Percentiles rank a stretch among this genome's conserved stretches.
phyloP scores from a whole-genome alignment of 2,113 vertebrate species.

The Eubucco bourcierii region DNA sequence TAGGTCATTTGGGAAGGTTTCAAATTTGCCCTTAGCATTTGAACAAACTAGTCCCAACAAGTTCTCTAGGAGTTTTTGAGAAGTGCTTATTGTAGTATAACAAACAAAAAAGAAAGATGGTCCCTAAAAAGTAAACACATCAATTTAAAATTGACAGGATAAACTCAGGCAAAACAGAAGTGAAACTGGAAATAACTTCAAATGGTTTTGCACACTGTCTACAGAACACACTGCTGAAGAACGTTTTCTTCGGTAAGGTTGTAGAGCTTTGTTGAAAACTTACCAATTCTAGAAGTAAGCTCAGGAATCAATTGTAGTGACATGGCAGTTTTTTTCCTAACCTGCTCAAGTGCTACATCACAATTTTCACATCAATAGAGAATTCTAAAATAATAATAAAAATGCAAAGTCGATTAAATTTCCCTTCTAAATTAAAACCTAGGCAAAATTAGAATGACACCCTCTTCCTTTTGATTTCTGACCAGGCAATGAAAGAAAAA shows the following conservation, averaged over 20 bases:
- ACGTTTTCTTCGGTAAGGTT: background rate
- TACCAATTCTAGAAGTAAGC: background rate
- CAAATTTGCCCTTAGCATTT: background rate
- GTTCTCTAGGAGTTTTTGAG: background rate
- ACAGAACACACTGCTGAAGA: background rate
- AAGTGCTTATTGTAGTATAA: background rate
- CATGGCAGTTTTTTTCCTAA: background rate
- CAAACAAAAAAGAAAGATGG: background rate
- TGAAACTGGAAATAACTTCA: background rate
- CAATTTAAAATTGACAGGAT: background rate
- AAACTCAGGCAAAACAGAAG: background rate
- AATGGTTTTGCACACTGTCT: background rate
- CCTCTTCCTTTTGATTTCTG: background rate
- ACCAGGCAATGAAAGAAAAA: background rate
- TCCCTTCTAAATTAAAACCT: background rate
- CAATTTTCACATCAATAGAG: background rate
- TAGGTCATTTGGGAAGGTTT: background rate
- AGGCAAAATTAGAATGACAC: background rate
- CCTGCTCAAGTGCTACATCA: background rate
- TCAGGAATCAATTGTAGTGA: background rate
- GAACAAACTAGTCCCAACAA: background rate
- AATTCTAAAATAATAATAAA: background rate
- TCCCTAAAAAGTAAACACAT: background rate
- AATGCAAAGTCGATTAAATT: background rate
- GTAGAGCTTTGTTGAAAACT: background rate